Evolutionary conservation across 1,140 invertebrate species (phyloP), one percentile per base, ranked within the genome.

Genomic region (Brachionus paranguensis): DNA sequence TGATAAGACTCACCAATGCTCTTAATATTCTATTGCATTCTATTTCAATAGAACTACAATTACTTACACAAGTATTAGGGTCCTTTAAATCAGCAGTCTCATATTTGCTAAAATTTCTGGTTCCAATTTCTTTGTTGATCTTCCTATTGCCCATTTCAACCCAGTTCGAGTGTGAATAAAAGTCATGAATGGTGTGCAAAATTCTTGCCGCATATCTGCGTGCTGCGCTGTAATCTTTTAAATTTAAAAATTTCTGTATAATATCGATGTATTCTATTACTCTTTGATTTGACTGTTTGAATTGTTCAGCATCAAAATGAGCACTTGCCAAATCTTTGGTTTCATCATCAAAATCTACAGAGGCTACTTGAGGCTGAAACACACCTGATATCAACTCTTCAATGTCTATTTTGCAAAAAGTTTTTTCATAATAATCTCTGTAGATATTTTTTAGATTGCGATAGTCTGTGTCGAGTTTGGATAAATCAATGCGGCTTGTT

Each of bases 131-230:
- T 33, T 37, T 41, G 14, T 84, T 74, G 11, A 84, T 74, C 6
- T 74, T 37, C 12, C 6, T 27, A 14, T 74, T 84, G 2, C 83
- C 83, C 83, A 84, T 72, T 78, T 84, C 83, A n/a, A 84, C 43
- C 83, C 83, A 84, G 33, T 84, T 84, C 11, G 83, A 74, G 45
- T 84, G 83, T 2, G 68, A 74, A 37, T 84, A 84, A 60, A 84
- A 84, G 29, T 84, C 83, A n/a, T 84, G 83, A 7, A 84, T 53
- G 27, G 83, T 84, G 29, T 84, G 83, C 12, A 74, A 33, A 14
- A 84, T 45, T 84, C 37, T 43, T 5, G 47, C 83, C 8, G 11
- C 6, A 24, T 33, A 24, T 20, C 37, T 45, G 7, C 83, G 64
- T 7, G 83, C 68, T n/a, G 17, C 5, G 3, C 27, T 14, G 17